These are phyloP conservation scores for Nomada flava DNA, from an alignment of 2,888 invertebrate genomes.

Conservation along the genomic window DNA sequence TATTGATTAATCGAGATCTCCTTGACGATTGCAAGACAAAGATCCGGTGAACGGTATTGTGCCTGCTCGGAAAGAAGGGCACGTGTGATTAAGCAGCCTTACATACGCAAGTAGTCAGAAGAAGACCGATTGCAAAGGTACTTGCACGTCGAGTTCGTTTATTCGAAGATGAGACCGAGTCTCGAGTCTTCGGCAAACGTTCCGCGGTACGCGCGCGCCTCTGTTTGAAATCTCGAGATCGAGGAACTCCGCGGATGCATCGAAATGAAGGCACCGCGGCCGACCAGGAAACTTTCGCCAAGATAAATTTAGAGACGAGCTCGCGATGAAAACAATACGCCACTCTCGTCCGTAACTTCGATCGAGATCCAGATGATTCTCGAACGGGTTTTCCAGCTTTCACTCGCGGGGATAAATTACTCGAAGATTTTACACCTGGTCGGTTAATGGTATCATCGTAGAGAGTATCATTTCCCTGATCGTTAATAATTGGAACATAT, in stretches of 20 bases:
- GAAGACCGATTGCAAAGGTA: conserved; percentile 44
- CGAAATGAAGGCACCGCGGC: conserved; percentile 37
- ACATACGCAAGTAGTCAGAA: neutral
- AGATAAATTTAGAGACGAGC: conserved; percentile 45
- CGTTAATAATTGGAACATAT: no score
- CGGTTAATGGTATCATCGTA: neutral
- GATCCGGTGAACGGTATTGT: neutral
- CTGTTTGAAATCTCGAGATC: conserved; percentile 55
- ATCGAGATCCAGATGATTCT: conserved; percentile 1
- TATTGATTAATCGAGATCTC: neutral
- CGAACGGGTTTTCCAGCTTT: neutral
- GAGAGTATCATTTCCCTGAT: neutral
- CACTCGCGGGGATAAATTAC: conserved; percentile 1
- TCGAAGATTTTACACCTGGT: neutral
- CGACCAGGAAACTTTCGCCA: conserved; percentile 38
- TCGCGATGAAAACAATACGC: conserved; percentile 36
- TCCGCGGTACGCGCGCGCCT: conserved; percentile 39
- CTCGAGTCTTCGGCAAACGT: conserved; percentile 59
- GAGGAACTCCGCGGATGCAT: conserved; percentile 37
- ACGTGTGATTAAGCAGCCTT: conserved; percentile 31
- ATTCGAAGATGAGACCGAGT: conserved; percentile 54
- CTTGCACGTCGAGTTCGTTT: conserved; percentile 54
- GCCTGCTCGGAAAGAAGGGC: neutral
- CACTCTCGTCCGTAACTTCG: neutral
- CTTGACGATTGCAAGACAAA: conserved; percentile 22